Evolutionary conservation across 2,113 vertebrate genomes (phyloP).

Genomic region (Synodontis membranacea): DNA sequence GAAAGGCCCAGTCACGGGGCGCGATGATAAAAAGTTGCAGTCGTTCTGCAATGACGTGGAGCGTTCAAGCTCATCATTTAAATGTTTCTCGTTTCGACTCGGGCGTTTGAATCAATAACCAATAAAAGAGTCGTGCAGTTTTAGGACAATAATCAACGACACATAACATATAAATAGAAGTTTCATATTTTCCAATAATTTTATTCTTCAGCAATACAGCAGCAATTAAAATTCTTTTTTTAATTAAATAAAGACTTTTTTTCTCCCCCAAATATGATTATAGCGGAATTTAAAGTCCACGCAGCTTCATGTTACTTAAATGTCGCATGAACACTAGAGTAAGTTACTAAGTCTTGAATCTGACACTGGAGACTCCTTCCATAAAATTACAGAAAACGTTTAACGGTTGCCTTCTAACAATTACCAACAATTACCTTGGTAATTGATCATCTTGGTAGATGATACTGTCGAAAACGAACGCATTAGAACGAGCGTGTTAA

Average conservation of each 20-base stretch:
- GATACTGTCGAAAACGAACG: not conserved
- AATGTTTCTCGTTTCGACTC: not conserved
- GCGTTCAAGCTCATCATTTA: conserved; percentile 1
- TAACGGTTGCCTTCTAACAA: too few relatives aligned
- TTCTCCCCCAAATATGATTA: not conserved
- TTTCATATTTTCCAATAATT: not conserved
- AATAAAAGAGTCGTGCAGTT: not conserved
- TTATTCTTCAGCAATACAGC: not conserved
- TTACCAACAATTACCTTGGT: too few relatives aligned
- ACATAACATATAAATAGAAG: not conserved
- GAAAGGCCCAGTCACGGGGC: not conserved
- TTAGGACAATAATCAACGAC: not conserved
- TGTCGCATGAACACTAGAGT: not conserved
- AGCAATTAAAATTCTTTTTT: too few relatives aligned
- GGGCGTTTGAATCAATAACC: not conserved
- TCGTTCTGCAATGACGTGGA: not conserved
- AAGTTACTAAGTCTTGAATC: not conserved
- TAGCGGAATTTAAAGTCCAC: not conserved
- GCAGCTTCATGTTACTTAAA: not conserved
- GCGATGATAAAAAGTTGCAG: not conserved
- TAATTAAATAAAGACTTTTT: not conserved
- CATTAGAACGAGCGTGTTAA: not conserved
- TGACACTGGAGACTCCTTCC: not conserved
- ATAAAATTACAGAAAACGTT: not conserved
- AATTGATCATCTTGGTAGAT: too few relatives aligned